Evolutionary conservation across 2,888 invertebrate species (phyloP), one percentile per base, ranked within the genome.

Genomic region (Philhelius pedissequus): DNA sequence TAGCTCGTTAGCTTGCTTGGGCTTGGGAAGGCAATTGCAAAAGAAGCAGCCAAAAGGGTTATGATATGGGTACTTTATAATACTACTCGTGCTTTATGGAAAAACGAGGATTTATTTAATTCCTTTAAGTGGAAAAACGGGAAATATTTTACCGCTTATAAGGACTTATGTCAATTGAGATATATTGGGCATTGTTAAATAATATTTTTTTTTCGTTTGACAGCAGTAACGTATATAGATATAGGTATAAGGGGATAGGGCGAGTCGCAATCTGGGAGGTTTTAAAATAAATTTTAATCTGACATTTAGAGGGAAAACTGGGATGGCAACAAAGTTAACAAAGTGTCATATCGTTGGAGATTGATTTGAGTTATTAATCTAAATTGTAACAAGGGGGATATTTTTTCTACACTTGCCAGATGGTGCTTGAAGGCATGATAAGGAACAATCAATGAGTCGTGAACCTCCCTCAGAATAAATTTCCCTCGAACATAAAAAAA

Each of bases 131-230:
- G 83, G 79, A 74, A 70, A 82, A 62, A 56, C 56, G 56, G 83
- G 83, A 83, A 79, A 79, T 83, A 83, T 78, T 83, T 83, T 70
- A 83, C 58, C 64, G 83, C 74, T 83, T 79, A 79, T 79, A 66
- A 70, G 74, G 83, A 83, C 79, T 83, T 83, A 83, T 79, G 74
- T 66, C 83, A 79, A 83, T 83, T 83, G 83, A 83, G 79, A 79
- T 83, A 83, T 79, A 83, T 83, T 69, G 66, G 69, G 43, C 69
- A 74, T 70, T 79, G 74, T 70, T 43, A 74, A 83, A 78, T 70
- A 58, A 43, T 32, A 56, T 52, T 43, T 8, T 22, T 48, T 22
- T 20, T 48, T 48, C n/a, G n/a, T n/a, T 48, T 48, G 64, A 70
- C 69, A 76, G 35, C 69, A 76, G 35, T 68, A 30, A 62, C 30